Percentiles rank a stretch among this genome's conserved stretches.
These are phyloP conservation scores for Conus canariensis DNA, from an alignment of 2,888 invertebrate species.

Conservation along the genomic window DNA sequence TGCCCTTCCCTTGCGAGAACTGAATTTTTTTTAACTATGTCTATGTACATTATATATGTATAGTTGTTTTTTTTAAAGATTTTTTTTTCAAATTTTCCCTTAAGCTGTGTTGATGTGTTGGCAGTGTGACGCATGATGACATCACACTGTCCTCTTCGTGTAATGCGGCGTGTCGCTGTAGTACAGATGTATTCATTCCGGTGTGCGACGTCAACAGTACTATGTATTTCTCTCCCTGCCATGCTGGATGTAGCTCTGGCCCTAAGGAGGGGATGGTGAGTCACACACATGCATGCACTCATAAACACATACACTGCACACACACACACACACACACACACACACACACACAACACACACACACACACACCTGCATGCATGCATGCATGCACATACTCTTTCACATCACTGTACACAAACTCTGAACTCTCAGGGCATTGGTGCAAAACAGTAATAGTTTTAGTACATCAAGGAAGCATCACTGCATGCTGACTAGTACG, in stretches of 20 bases:
- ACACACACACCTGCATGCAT: background rate
- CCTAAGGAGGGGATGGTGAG: constrained; percentile 29
- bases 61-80: background rate
- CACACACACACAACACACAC: too few relatives aligned
- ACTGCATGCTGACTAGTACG: too few relatives aligned
- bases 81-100: background rate
- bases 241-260: constrained; percentile 84
- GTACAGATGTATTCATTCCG: constrained; percentile 83
- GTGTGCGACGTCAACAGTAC: constrained; percentile 83
- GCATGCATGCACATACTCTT: background rate
- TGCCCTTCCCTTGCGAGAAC: too few relatives aligned
- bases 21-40: too few relatives aligned
- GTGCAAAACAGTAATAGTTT: too few relatives aligned
- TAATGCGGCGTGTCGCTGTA: constrained; percentile 83
- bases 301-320: too few relatives aligned
- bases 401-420: background rate
- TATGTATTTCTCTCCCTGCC: constrained; percentile 87
- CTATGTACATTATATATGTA: background rate
- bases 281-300: background rate
- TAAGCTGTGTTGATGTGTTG: background rate
- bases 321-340: too few relatives aligned
- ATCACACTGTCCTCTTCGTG: constrained; percentile 76
- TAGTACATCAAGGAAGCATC: too few relatives aligned
- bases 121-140: constrained; percentile 23
- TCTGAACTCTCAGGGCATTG: too few relatives aligned